Evolutionary conservation across 2,797 vertebrate genomes (phyloP), one percentile per base, ranked within the genome.

Genomic region (Enteromius trimaculatus): DNA sequence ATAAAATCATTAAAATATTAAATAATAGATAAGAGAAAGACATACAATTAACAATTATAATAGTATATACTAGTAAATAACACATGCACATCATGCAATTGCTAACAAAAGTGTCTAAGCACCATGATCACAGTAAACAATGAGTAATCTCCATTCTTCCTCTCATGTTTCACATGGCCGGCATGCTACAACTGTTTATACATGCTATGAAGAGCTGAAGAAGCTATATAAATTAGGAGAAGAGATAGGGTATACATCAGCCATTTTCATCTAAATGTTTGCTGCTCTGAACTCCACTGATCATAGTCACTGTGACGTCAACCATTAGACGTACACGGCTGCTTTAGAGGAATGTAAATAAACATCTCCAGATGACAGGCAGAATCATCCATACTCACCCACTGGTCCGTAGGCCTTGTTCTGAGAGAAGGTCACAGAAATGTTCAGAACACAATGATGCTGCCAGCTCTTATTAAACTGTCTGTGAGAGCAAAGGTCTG

Each of bases 281-380:
- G 49, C 29, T 2, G 3, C 29, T 64, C 39, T 66, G 58, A 66
- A 44, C 13, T 2, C 7, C 4, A 64, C n/a, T 47, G 75, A 55
- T 71, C 17, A 16, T 19, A 49, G 70, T 42, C 26, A 9, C 49
- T 58, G 51, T 80, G 82, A 83, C 71, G 68, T 84, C 79, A 80
- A 80, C 14, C 19, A 49, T 68, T 70, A 84, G 62, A 79, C 1
- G 31, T 79, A 81, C 23, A 60, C 10, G 19, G 23, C 39, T 80
- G 65, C 60, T 55, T 55, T n/a, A 51, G 39, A 69, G 85, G 83
- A 69, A 87, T 84, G 75, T 80, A 79, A 82, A 83, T 78, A 83
- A 86, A 84, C 79, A 84, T 72, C 37, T 65, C 26, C 26, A 62
- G 49, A 74, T 42, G 78, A 79, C 68, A 51, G 79, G 69, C 29